Base-by-base conservation (phyloP, 1,140 invertebrate species). In the Drosophila baimaii region DNA sequence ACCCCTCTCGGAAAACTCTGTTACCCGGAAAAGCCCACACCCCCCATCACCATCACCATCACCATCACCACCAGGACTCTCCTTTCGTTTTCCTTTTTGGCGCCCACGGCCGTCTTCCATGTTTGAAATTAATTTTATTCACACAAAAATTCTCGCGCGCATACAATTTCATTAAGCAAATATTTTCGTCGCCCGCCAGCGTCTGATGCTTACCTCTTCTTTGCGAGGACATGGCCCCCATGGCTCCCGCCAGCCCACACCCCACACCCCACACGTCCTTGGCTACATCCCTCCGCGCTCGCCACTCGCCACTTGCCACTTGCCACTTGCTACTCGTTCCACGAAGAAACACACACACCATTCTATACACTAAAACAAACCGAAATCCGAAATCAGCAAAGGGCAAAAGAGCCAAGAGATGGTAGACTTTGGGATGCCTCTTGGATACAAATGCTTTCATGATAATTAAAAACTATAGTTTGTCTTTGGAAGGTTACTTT, bases 91-190 rank as follows among this genome's bases (percentile, higher is more conserved):
- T 49, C 15, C 51, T 5, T 35, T 37, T 39, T 31, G 35, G 27
- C 37, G 43, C 31, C 51, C 39, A 41, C 51, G 56, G 43, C 35
- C 46, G 19, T 51, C 41, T 44, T 44, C 46, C 66, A 79, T 88
- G 83, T 83, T 86, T 86, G 71, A 86, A 88, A 88, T 86, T 86
- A 86, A 86, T 86, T 86, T 86, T 86, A 88, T 83, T 88, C 83
- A 73, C 80, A 88, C 83, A 83, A 71, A 86, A 89, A 83, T 89
- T 88, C 83, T 77, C 83, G 83, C 83, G 83, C 79, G 64, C 83
- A 89, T 88, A 88, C 84, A 88, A 88, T 88, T 88, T 88, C 83
- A 88, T 88, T 88, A 88, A 88, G 83, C 84, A 88, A 88, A 88
- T 88, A 88, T 88, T 88, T 88, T 88, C 73, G 64, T 77, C 63